These are phyloP conservation scores for Cromileptes altivelis DNA, from an alignment of 2,113 vertebrate species.

Conservation along the genomic window DNA sequence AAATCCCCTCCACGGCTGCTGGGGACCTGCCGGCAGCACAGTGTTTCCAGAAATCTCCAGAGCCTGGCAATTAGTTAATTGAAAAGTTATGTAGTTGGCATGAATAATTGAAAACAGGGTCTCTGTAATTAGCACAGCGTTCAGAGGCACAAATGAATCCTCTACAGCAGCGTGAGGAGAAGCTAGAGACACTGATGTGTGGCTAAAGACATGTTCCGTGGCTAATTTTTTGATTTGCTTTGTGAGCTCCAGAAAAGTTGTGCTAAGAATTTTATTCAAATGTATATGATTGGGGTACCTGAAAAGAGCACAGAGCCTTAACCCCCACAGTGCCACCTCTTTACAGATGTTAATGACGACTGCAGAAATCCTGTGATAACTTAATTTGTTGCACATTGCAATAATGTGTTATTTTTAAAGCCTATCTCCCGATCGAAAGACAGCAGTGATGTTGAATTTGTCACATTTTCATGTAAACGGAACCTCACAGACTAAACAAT, in stretches of 20 bases:
- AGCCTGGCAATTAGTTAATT: conserved; percentile 81
- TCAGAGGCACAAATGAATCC: conserved; percentile 54
- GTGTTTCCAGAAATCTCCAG: conserved; percentile 63
- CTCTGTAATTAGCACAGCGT: conserved; percentile 65
- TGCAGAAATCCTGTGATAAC: conserved; percentile 51
- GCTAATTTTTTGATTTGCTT: conserved; percentile 2
- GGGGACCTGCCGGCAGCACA: conserved; percentile 49
- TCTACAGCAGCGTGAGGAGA: background rate
- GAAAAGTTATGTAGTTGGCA: conserved; percentile 80
- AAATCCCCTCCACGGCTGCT: conserved; percentile 38
- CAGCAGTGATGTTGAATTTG: conserved; percentile 75
- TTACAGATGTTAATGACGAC: conserved; percentile 38
- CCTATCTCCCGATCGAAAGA: conserved; percentile 68
- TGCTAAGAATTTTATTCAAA: background rate
- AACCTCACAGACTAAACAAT: conserved; percentile 79
- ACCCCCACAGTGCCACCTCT: background rate
- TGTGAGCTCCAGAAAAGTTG: background rate
- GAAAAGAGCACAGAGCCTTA: background rate
- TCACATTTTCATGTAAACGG: conserved; percentile 78
- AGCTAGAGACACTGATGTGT: conserved; percentile 3
- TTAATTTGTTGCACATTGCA: conserved; percentile 61
- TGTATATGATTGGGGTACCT: conserved; percentile 2
- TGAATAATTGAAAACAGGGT: conserved; percentile 77
- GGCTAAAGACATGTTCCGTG: background rate
- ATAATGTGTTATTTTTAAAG: conserved; percentile 70